Conservation (phyloP, 2,888 invertebrate species). For the Erebia epiphron region DNA sequence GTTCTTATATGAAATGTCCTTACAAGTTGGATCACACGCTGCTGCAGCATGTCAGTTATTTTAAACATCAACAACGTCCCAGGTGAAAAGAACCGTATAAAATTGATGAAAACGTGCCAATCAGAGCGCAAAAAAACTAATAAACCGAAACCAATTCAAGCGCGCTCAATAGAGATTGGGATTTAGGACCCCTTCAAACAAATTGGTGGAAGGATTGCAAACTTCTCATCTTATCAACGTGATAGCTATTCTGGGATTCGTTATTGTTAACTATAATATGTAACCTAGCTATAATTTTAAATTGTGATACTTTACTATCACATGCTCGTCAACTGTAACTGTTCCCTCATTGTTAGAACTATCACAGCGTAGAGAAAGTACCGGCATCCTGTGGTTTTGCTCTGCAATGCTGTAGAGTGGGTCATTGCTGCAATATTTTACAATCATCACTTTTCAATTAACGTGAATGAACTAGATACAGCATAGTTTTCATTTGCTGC, state of each 20-base stretch:
- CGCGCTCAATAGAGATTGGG: neutral
- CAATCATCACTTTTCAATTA: neutral
- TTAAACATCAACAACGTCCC: neutral
- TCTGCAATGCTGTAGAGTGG: constrained; percentile 12
- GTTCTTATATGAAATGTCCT: neutral
- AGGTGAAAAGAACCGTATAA: constrained; percentile 7
- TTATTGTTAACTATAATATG: neutral
- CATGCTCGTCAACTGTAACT: constrained; percentile 18
- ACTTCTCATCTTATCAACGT: neutral
- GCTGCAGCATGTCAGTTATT: neutral
- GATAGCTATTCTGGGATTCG: neutral
- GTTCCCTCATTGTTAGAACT: constrained; percentile 33
- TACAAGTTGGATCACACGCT: neutral
- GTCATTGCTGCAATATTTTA: constrained; percentile 12
- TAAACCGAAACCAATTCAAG: constrained; percentile 9
- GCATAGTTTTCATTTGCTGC: neutral
- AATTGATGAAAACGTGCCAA: constrained; percentile 13
- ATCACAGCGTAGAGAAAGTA: constrained; percentile 33
- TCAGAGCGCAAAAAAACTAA: constrained; percentile 5
- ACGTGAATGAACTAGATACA: too few species aligned
- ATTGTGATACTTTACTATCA: constrained; percentile 11
- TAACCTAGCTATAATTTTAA: neutral
- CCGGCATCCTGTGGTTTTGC: constrained; percentile 26
- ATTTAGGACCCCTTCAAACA: neutral
- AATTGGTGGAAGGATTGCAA: neutral